Evolutionary conservation across 2,888 invertebrate species (phyloP).

Genomic region (Hylaea fasciaria): DNA sequence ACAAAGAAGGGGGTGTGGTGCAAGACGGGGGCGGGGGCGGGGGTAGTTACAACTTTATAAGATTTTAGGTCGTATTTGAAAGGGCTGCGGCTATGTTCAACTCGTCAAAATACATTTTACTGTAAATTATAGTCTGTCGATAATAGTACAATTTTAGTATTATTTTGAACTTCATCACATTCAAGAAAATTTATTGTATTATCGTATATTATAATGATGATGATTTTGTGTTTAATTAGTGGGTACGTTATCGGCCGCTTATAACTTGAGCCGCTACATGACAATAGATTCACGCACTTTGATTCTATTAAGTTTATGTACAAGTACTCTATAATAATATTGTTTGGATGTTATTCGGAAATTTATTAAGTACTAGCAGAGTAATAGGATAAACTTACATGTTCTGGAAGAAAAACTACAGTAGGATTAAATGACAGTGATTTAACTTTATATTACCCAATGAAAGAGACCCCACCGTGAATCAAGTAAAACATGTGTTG

Average conservation of each 20-base stretch:
- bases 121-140: too few species aligned
- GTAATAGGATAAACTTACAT: slow-evolving; percentile 33
- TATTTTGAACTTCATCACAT: too few species aligned
- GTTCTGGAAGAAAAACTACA: slow-evolving; percentile 22
- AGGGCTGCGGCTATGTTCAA: not conserved
- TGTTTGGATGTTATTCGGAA: slow-evolving; percentile 36
- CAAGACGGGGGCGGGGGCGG: slow-evolving; percentile 3
- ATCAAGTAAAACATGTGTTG: not conserved
- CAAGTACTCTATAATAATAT: slow-evolving; percentile 51
- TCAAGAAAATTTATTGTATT: not conserved
- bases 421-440: slow-evolving; percentile 15
- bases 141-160: too few species aligned
- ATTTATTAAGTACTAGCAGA: slow-evolving; percentile 42
- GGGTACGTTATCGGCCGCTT: not conserved
- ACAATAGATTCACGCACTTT: slow-evolving; percentile 40
- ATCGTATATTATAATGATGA: too few species aligned
- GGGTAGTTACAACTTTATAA: slow-evolving; percentile 9
- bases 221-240: too few species aligned
- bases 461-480: not conserved
- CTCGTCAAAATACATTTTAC: too few species aligned
- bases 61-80: slow-evolving; percentile 3
- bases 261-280: not conserved
- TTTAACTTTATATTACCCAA: slow-evolving; percentile 11
- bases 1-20: slow-evolving; percentile 56
- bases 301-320: slow-evolving; percentile 48